Evolutionary conservation across 2,888 invertebrate species (phyloP).

Genomic region (Drosophila siamana): DNA sequence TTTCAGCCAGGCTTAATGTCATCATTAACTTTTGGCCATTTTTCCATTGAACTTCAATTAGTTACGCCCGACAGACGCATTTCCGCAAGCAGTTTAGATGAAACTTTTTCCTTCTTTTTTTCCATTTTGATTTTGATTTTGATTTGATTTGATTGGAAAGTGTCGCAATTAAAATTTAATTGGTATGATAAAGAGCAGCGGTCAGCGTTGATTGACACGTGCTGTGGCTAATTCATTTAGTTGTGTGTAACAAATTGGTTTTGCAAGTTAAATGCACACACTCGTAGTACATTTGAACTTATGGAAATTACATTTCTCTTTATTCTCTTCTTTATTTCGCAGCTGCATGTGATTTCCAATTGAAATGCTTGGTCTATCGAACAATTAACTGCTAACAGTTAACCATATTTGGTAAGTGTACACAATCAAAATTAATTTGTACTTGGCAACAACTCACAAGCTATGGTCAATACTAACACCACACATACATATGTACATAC

Average conservation of each 20-base stretch:
- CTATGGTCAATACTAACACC: constrained; percentile 8
- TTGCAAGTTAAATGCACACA: constrained; percentile 6
- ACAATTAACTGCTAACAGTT: constrained; percentile 36
- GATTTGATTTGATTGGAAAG: constrained; percentile 54
- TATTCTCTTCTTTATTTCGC: constrained; percentile 10
- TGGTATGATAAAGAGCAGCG: constrained; percentile 45
- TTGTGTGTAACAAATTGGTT: constrained; percentile 21
- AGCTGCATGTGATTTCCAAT: constrained; percentile 19
- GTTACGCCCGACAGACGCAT: constrained; percentile 47
- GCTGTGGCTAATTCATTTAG: constrained; percentile 32
- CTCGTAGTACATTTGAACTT: constrained; percentile 5
- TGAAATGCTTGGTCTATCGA: constrained; percentile 35
- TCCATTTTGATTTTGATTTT: constrained; percentile 13
- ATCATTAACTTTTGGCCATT: constrained; percentile 67
- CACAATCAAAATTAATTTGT: constrained; percentile 14
- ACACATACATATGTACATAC: neutral
- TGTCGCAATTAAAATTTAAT: constrained; percentile 72
- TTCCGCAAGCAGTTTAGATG: constrained; percentile 30
- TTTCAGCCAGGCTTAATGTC: constrained; percentile 57
- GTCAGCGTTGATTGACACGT: constrained; percentile 43
- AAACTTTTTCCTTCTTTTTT: constrained; percentile 24
- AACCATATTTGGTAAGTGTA: constrained; percentile 40
- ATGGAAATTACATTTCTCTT: constrained; percentile 29
- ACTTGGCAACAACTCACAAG: constrained; percentile 18
- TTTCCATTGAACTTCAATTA: constrained; percentile 70